Conservation (phyloP, 2,113 vertebrate species). For the Symphodus melops region DNA sequence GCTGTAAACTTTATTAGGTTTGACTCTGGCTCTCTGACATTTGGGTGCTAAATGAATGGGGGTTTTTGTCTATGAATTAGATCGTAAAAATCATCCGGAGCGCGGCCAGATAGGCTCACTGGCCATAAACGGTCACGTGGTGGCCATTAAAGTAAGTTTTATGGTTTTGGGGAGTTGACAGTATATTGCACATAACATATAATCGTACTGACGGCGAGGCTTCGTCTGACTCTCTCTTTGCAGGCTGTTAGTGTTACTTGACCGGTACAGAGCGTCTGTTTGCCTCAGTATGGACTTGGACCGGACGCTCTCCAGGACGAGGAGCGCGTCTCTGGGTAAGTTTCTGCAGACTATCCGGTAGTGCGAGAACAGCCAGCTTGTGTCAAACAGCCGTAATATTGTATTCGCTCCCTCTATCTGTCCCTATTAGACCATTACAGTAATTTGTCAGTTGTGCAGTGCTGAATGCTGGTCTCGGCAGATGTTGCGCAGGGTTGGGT, state of each 20-base stretch:
- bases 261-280: conserved; percentile 80
- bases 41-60: conserved; percentile 99
- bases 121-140: conserved; percentile 99
- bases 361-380: conserved; percentile 62
- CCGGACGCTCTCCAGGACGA: conserved; percentile 85
- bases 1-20: conserved; percentile 97
- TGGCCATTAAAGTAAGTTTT: conserved; percentile 99
- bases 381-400: conserved; percentile 74
- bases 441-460: conserved; percentile 79
- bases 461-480: conserved; percentile 78
- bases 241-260: conserved; percentile 92
- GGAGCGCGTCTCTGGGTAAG: conserved; percentile 90
- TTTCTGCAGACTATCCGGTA: conserved; percentile 75
- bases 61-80: conserved; percentile 99
- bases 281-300: conserved; percentile 73
- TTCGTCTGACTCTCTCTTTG: conserved; percentile 95
- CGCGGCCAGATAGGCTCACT: conserved; percentile 98
- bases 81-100: conserved; percentile 99
- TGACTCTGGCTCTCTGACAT: conserved; percentile 97
- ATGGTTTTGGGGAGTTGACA: conserved; percentile 99
- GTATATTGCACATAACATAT: conserved; percentile 99
- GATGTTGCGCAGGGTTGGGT: conserved; percentile 82
- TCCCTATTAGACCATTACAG: conserved; percentile 79
- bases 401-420: conserved; percentile 74
- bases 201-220: conserved; percentile 97